Percentiles rank a stretch among this genome's conserved stretches.
Evolutionary conservation across 2,113 vertebrate genomes (phyloP).

Genomic region (Ranitomeya imitator): DNA sequence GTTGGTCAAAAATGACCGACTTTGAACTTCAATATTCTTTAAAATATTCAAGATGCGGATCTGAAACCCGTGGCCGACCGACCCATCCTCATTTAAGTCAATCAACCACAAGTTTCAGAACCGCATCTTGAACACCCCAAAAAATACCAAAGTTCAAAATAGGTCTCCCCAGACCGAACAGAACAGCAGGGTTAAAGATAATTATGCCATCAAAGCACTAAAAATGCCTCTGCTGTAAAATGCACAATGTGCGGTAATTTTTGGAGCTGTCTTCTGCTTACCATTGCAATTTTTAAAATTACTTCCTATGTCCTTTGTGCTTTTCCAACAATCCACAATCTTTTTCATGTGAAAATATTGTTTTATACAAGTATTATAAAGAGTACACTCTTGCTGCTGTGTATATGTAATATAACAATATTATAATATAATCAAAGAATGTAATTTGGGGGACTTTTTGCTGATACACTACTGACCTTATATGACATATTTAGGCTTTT

Average conservation of each 20-base stretch:
- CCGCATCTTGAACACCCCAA: too few relatives aligned
- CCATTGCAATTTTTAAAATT: conserved; percentile 43
- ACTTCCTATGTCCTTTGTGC: conserved; percentile 36
- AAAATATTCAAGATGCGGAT: too few relatives aligned
- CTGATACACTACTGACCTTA: not conserved
- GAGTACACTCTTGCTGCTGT: too few relatives aligned
- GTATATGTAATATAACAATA: too few relatives aligned
- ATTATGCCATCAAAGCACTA: conserved; percentile 54
- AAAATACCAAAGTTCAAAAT: too few relatives aligned
- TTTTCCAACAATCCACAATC: conserved; percentile 6
- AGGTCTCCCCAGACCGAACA: too few relatives aligned
- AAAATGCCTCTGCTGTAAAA: conserved; percentile 46
- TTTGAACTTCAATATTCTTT: too few relatives aligned
- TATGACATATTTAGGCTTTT: not conserved
- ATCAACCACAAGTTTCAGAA: too few relatives aligned
- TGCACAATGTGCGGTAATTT: conserved; percentile 48
- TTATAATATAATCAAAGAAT: not conserved
- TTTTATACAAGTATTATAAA: not conserved
- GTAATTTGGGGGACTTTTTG: not conserved
- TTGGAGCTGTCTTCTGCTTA: conserved; percentile 45
- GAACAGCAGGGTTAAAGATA: too few relatives aligned
- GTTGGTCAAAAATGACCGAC: too few relatives aligned
- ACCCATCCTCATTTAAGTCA: too few relatives aligned
- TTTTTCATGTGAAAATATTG: not conserved
- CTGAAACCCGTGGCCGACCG: too few relatives aligned